Base-by-base conservation (phyloP, 23 tunicate genomes). In the Trididemnum nubilum region DNA sequence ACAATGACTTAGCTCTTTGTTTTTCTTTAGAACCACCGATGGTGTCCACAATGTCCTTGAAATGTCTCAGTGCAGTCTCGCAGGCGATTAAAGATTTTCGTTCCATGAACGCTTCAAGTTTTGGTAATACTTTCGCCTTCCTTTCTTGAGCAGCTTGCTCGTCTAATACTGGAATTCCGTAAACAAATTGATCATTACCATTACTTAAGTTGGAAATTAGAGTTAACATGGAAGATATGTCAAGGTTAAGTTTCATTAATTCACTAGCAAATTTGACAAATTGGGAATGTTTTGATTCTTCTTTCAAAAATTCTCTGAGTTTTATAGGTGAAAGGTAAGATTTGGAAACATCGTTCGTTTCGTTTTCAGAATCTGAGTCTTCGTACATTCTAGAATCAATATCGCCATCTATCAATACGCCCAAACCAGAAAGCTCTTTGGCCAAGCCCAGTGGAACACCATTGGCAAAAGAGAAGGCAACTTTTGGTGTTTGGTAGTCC, bases 121-220 rank as follows among this genome's bases (percentile, higher is more conserved):
- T 75, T 34, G 98, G 94, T 38, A 93, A 38, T 24, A 87, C 97
- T 32, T 78, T 76, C 3, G 58, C n/a, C 23, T 82, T 23, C 50
- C 82, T 82, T 78, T 92, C 97, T 57, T 87, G 84, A 12, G 25
- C 0, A n/a, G 97, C 97, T 78, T 92, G 97, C n/a, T 87, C 81
- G 57, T 89, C 80, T 0, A 92, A 32, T 0, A 92, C 92, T 22
- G 88, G 82, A 7, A 70, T 32, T 0, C 84, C 82, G 73, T 59
- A 92, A 34, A 38, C 70, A 72, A 51, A 87, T 40, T 82, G 26
- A 60, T 39, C 0, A 57, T 33, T 18, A 27, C 97, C 97, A 49
- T 87, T 77, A 33, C 88, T 72, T 34, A 92, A 65, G 35, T 92
- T 92, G 25, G 97, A 92, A 32, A 92, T 83, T 50, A 92, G 73